These are phyloP conservation scores for Hirudinaria manillensis DNA, from an alignment of 2,888 invertebrate species.

Conservation along the genomic window DNA sequence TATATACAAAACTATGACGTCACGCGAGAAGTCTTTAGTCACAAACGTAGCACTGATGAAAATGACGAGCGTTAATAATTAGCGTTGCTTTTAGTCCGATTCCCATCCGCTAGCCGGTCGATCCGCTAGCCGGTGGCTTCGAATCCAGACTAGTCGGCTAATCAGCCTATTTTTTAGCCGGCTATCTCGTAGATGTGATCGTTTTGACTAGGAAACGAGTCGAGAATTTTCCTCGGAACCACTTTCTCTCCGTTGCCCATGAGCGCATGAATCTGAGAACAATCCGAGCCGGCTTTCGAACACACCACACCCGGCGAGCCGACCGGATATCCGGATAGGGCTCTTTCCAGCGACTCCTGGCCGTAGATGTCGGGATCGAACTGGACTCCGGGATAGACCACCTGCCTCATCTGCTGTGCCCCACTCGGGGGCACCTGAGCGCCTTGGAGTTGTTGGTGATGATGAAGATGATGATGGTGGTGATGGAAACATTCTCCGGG, in stretches of 20 bases:
- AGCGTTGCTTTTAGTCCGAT: too few relatives aligned
- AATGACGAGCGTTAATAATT: too few relatives aligned
- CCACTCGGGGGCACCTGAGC: too few relatives aligned
- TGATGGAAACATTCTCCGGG: slow-evolving; percentile 14
- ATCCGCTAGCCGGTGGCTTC: too few relatives aligned
- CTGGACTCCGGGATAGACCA: neutral
- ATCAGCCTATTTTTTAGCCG: neutral
- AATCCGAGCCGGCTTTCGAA: neutral
- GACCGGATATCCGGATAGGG: neutral
- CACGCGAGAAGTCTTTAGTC: too few relatives aligned
- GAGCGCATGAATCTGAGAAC: neutral
- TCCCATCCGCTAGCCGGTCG: too few relatives aligned
- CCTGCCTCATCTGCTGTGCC: too few relatives aligned
- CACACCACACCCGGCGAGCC: neutral
- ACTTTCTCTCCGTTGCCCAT: slow-evolving; percentile 10
- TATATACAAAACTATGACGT: too few relatives aligned
- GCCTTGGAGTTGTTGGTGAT: slow-evolving; percentile 7
- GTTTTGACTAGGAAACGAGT: slow-evolving; percentile 16
- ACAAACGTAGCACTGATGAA: too few relatives aligned
- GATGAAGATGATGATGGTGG: slow-evolving; percentile 9
- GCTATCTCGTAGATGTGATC: slow-evolving; percentile 31
- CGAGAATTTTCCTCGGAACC: neutral
- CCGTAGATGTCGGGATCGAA: slow-evolving; percentile 1
- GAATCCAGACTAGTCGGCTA: too few relatives aligned
- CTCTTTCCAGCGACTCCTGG: neutral